Evolutionary conservation across 2,797 vertebrate genomes (phyloP), one percentile per base, ranked within the genome.

Genomic region (Aeoliscus strigatus): DNA sequence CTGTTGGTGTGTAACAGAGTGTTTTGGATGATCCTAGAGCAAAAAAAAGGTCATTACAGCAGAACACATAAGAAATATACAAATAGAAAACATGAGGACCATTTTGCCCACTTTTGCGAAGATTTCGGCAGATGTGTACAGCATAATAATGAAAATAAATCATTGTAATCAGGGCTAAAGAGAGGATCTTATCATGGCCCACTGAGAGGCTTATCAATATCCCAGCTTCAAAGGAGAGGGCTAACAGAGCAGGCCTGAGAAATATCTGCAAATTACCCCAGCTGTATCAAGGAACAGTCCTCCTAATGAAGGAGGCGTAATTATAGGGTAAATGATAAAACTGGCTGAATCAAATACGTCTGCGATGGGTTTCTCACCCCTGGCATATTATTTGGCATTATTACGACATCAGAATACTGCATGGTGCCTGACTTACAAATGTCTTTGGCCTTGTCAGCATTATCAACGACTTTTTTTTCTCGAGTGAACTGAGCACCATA

Each of bases 151-250:
- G 55, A 48, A 54, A 63, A 54, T 29, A n/a, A 66, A 60, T 75
- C 35, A 50, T 66, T 59, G 44, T 67, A 73, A 78, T 73, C 56
- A 56, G 60, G 37, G 61, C 36, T 72, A 71, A 70, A 75, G 61
- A 62, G 52, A 47, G 32, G 50, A 56, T 65, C 48, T 77, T 61
- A 66, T 67, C 50, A 39, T 10, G 21, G 60, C 54, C 50, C 55
- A 50, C 33, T 53, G 60, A 53, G 57, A 72, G 67, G 59, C 63
- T 73, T 80, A 71, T 80, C 60, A 64, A 75, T 71, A 75, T 60
- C 62, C 44, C 52, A 4, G 57, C 69, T 79, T 81, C 70, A 79
- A 80, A 77, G 59, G 24, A 58, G 39, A 61, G 38, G 29, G 44
- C 31, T 54, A 67, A 49, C 47, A 61, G 47, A 55, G 54, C 33